Evolutionary conservation across 2,113 vertebrate species (phyloP), one percentile per base, ranked within the genome.

Genomic region (Leucopsar rothschildi): DNA sequence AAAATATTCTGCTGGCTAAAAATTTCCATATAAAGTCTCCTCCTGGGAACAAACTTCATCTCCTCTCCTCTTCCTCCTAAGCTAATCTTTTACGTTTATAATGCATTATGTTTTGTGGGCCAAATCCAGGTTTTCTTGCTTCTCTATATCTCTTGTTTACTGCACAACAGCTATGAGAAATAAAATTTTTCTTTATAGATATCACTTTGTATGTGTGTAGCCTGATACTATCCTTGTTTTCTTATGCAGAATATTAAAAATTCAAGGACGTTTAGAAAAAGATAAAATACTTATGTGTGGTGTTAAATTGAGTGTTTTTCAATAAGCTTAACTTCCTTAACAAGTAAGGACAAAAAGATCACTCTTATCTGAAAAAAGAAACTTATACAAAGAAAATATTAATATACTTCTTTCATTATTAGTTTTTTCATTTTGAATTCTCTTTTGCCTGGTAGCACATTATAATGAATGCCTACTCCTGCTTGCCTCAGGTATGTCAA

Each of bases 1-100:
- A 82, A 96, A 92, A 63, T 93, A 94, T 90, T 88, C n/a, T 71
- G 49, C 55, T 65, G 44, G 23, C 16, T 94, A 80, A 93, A 96
- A 96, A 93, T 71, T 83, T 63, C 50, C 20, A 73, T 71, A 49
- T 68, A 95, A 86, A 77, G 0, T 73, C 23, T 77, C 6, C 57
- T 45, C 23, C 12, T 60, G 3, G 11, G 18, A 80, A 47, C 12
- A 84, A 65, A 5, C 2, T 71, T 39, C 14, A 12, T 52, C 2
- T 64, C 9, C 7, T 84, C 12, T 68, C 11, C 15, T 87, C 25
- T 44, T 45, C 28, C 15, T 80, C 10, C 14, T 5, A 7, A 60
- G 17, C 1, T 66, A 42, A 55, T 86, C 19, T 11, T 78, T 63
- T 37, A 33, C 31, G 52, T 52, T 73, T 61, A n/a, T 39, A 69